These are phyloP conservation scores for Paradoxurus hermaphroditus DNA, from an alignment of 2,113 vertebrate species.

Conservation along the genomic window DNA sequence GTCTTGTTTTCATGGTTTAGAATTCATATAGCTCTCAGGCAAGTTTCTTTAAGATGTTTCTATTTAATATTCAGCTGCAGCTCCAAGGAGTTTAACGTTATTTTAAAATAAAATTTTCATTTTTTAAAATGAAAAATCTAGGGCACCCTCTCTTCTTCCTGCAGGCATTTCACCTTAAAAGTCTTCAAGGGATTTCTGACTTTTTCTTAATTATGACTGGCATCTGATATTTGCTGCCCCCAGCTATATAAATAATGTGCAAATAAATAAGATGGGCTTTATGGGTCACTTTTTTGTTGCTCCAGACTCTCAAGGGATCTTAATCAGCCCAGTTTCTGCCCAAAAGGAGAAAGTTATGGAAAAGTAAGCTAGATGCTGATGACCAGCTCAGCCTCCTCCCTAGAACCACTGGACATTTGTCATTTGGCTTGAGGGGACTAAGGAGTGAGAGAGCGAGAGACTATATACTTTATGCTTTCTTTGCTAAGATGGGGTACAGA, in stretches of 20 bases:
- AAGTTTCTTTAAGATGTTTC: conserved; percentile 70
- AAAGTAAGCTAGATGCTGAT: conserved; percentile 2
- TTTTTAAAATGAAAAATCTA: conserved; percentile 47
- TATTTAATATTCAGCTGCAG: conserved; percentile 70
- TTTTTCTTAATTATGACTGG: conserved; percentile 50
- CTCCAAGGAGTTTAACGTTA: conserved; percentile 58
- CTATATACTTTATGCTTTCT: not conserved
- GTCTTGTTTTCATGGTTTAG: conserved; percentile 70
- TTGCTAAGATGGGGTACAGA: not conserved
- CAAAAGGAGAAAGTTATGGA: not conserved
- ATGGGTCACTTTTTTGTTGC: not conserved
- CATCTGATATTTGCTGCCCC: conserved; percentile 21
- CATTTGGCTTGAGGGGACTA: not conserved
- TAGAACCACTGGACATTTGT: not conserved
- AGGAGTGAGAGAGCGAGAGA: not conserved
- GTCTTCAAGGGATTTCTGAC: conserved; percentile 25
- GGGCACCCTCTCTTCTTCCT: conserved; percentile 45
- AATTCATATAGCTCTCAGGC: conserved; percentile 70
- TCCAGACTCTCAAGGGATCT: not conserved
- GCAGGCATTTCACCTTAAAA: conserved; percentile 48
- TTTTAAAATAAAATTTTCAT: conserved; percentile 26
- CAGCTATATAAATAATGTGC: conserved; percentile 6
- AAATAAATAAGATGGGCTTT: conserved; percentile 16
- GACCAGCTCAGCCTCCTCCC: not conserved
- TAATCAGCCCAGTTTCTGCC: not conserved